Percentiles rank a stretch among this genome's conserved stretches.
Conservation (phyloP, 1,140 invertebrate genomes). For the Ditylenchus dipsaci region DNA sequence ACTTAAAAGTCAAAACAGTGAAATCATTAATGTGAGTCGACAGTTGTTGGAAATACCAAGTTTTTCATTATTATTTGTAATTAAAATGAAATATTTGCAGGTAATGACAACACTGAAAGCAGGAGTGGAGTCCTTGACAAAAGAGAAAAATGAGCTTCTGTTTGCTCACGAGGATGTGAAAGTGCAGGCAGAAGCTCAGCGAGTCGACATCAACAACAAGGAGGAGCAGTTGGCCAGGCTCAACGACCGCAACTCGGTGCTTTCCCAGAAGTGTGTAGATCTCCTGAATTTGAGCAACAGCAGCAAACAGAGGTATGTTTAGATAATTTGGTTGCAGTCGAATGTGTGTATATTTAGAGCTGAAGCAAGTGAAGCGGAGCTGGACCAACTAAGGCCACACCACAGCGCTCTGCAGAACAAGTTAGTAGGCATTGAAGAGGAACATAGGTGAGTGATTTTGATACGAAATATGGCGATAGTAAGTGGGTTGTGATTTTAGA, state of each 20-base stretch:
- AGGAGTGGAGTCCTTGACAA: conserved; percentile 21
- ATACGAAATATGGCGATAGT: not conserved
- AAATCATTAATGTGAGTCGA: conserved; percentile 14
- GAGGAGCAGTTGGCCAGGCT: conserved; percentile 20
- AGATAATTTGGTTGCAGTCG: not conserved
- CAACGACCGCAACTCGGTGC: conserved; percentile 21
- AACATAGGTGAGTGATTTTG: conserved; percentile 9
- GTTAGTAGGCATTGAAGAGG: conserved; percentile 8
- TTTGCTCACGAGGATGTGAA: conserved; percentile 17
- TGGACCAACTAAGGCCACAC: conserved; percentile 24
- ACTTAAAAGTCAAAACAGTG: conserved; percentile 7
- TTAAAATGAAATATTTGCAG: not conserved
- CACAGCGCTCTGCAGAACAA: conserved; percentile 14
- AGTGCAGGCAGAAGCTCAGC: conserved; percentile 9
- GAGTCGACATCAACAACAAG: conserved; percentile 5
- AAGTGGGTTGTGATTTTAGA: conserved; percentile 11
- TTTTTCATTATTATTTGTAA: not conserved
- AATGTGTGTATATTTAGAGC: conserved; percentile 7
- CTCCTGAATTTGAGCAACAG: conserved; percentile 15
- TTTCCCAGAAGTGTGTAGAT: conserved; percentile 29
- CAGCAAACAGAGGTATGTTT: conserved; percentile 13
- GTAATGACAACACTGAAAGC: conserved; percentile 27
- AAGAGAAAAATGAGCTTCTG: conserved; percentile 18
- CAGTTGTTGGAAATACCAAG: not conserved
- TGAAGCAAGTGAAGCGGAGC: conserved; percentile 16